phyloP scores from a whole-genome alignment of 2,113 vertebrate species.

The Eupsittula cactorum region DNA sequence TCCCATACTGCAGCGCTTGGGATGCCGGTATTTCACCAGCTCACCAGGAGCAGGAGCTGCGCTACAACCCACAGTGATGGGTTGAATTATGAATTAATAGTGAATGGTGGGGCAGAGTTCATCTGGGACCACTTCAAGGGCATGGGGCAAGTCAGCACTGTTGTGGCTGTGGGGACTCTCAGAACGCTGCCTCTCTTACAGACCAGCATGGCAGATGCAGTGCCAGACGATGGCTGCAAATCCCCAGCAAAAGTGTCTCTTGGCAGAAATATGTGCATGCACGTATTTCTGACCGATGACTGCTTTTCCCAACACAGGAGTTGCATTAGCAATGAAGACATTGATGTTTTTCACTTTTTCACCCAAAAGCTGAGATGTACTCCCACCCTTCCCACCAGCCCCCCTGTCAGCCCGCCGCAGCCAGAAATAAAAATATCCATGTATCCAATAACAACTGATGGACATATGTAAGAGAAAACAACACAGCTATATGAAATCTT shows the following conservation, averaged over 20 bases:
- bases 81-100: neutral
- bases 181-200: rapidly evolving
- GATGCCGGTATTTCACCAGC: neutral
- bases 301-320: neutral
- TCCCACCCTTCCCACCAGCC: neutral
- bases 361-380: neutral
- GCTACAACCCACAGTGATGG: rapidly evolving
- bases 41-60: neutral
- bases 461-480: neutral
- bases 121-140: neutral
- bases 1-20: neutral
- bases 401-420: neutral
- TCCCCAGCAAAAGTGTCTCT: neutral
- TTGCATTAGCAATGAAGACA: neutral
- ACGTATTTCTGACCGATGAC: rapidly evolving
- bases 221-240: rapidly evolving
- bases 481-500: rapidly evolving
- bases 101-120: neutral
- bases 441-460: neutral
- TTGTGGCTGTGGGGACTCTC: neutral
- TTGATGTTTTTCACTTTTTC: neutral
- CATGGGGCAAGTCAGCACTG: rapidly evolving
- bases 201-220: neutral
- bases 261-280: neutral
- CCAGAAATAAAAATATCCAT: neutral